These are phyloP conservation scores for Biston stratarius DNA, from an alignment of 2,888 invertebrate genomes.

Conservation along the genomic window DNA sequence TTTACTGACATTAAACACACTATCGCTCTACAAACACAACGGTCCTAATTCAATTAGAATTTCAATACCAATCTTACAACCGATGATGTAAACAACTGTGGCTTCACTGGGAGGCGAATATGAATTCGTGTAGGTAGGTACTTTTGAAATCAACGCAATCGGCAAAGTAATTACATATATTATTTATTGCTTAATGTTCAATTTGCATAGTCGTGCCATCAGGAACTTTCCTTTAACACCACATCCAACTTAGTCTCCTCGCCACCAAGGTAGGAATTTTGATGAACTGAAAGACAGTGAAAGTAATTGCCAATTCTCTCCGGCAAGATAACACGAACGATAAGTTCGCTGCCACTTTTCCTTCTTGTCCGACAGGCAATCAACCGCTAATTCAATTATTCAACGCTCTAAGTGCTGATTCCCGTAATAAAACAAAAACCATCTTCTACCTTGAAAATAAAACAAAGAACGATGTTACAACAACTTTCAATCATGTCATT, in stretches of 20 bases:
- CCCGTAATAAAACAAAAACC: constrained; percentile 56
- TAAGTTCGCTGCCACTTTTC: constrained; percentile 68
- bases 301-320: constrained; percentile 70
- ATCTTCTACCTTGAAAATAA: constrained; percentile 42
- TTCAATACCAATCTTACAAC: constrained; percentile 51
- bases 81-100: constrained; percentile 51
- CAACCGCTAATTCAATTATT: constrained; percentile 70
- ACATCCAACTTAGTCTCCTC: constrained; percentile 26
- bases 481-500: constrained; percentile 41
- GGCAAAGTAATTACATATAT: constrained; percentile 7
- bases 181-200: constrained; percentile 7
- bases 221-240: constrained; percentile 51
- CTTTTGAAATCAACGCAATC: constrained; percentile 31
- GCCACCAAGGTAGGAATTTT: constrained; percentile 47
- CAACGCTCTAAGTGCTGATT: constrained; percentile 58
- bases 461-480: constrained; percentile 45
- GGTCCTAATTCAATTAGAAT: constrained; percentile 77
- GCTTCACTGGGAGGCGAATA: constrained; percentile 55
- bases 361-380: constrained; percentile 68
- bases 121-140: not conserved
- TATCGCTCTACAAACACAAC: constrained; percentile 57
- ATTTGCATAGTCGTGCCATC: constrained; percentile 23
- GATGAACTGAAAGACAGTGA: constrained; percentile 67
- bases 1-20: constrained; percentile 34
- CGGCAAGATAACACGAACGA: constrained; percentile 64